These are phyloP conservation scores for Lucinisca nassula DNA, from an alignment of 2,888 invertebrate genomes.

Conservation along the genomic window DNA sequence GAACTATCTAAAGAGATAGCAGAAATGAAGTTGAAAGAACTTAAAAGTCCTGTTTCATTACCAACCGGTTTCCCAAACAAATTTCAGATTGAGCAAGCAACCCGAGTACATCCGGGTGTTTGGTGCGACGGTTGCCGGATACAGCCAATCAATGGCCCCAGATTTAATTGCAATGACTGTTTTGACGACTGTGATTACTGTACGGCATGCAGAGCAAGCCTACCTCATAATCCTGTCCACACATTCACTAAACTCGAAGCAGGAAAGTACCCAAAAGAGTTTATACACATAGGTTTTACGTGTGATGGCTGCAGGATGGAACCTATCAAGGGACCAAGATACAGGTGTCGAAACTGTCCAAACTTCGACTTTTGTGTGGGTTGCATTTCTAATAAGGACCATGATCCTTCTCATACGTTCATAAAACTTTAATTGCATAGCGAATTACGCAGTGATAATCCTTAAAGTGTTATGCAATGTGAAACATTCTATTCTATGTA, in stretches of 20 bases:
- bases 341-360: neutral
- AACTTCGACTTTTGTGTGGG: neutral
- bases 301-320: neutral
- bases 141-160: neutral
- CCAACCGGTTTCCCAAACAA: neutral
- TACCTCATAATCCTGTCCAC: neutral
- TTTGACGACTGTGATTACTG: neutral
- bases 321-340: neutral
- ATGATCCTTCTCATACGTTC: neutral
- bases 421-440: neutral
- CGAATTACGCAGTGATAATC: too few relatives aligned
- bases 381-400: neutral
- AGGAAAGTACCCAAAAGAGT: neutral
- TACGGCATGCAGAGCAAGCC: neutral
- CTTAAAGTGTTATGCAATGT: too few relatives aligned
- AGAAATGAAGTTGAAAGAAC: neutral
- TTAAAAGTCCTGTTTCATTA: neutral
- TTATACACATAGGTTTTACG: neutral
- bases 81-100: neutral
- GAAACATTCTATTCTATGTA: too few relatives aligned
- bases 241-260: neutral
- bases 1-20: neutral
- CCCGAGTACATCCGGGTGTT: neutral
- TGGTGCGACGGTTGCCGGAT: neutral
- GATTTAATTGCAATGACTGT: neutral